Evolutionary conservation across 2,113 vertebrate genomes (phyloP), one percentile per base, ranked within the genome.

Genomic region (Myrmecobius fasciatus): DNA sequence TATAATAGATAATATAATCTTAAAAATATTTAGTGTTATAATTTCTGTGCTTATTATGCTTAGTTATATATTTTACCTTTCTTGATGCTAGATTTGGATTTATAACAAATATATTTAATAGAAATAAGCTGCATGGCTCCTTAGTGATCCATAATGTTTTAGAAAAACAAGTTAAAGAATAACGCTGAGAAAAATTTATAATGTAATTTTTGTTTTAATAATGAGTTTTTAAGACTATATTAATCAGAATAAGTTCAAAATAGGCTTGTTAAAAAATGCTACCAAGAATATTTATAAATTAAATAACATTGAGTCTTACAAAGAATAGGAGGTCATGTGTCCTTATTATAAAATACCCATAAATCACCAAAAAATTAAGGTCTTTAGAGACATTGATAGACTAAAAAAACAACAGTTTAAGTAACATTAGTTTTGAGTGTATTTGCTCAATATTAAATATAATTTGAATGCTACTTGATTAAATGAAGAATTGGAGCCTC

Each of bases 331-430:
- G 17, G n/a, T 0, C 20, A 43, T 43, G 6, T 83, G 20, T 43
- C 36, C 36, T 43, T 8, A 83, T 83, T 83, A 83, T 83, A 43
- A 83, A 67, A 83, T 43, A 43, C 20, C 60, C 6, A 43, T 83
- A 83, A 83, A 43, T 83, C 6, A 83, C 67, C 3, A 43, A 83
- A 56, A 43, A 83, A 43, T 43, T 20, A 75, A 75, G 17, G 53
- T 83, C 75, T 92, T 54, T 51, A 49, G 25, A 88, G 94, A 89
- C 49, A 93, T 31, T 95, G 25, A n/a, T 8, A 60, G 53, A 95
- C 94, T 97, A 90, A 0, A 89, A 89, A 9, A 94, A 90, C 88
- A 51, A 20, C 56, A 47, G 25, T n/a, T 36, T 56, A 91, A 94
- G 53, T 89, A 95, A 96, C 89, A 91, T 48, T 46, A 94, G 47